A percentile compares a stretch with the other conserved stretches of the same genome.
phyloP scores from a whole-genome alignment of 1,140 invertebrate species.

The Sipha flava region DNA sequence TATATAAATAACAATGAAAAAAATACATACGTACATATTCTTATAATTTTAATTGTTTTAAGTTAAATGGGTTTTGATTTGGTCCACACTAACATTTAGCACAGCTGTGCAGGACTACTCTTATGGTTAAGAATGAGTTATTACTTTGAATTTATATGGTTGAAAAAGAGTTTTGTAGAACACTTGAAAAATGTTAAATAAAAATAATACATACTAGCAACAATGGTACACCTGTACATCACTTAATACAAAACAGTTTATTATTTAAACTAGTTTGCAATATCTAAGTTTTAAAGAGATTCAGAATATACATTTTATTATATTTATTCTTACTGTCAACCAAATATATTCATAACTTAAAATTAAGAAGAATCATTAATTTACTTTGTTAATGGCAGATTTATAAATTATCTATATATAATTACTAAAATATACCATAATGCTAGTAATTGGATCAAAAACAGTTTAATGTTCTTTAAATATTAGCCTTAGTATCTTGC shows the following conservation, averaged over 20 bases:
- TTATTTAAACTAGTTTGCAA: background rate
- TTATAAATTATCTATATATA: background rate
- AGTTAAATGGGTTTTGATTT: constrained; percentile 30
- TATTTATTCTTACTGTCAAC: too few species aligned
- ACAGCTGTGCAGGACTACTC: background rate
- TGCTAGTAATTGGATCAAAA: background rate
- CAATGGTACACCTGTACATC: constrained; percentile 12
- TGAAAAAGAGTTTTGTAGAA: background rate
- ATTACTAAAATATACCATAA: background rate
- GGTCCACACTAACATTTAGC: constrained; percentile 29
- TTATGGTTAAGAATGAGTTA: too few species aligned
- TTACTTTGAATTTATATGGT: too few species aligned
- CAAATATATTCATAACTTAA: too few species aligned
- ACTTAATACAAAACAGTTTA: background rate
- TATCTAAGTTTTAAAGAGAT: background rate
- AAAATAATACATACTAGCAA: constrained; percentile 17
- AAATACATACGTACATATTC: background rate
- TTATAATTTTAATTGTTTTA: background rate
- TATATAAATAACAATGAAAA: background rate
- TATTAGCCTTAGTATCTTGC: background rate
- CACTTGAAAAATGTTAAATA: background rate
- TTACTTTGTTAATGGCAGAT: background rate
- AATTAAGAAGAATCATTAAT: background rate
- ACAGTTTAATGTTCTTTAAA: background rate
- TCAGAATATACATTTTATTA: too few species aligned